phyloP scores from a whole-genome alignment of 2,113 vertebrate species.

The Paramormyrops kingsleyae region DNA sequence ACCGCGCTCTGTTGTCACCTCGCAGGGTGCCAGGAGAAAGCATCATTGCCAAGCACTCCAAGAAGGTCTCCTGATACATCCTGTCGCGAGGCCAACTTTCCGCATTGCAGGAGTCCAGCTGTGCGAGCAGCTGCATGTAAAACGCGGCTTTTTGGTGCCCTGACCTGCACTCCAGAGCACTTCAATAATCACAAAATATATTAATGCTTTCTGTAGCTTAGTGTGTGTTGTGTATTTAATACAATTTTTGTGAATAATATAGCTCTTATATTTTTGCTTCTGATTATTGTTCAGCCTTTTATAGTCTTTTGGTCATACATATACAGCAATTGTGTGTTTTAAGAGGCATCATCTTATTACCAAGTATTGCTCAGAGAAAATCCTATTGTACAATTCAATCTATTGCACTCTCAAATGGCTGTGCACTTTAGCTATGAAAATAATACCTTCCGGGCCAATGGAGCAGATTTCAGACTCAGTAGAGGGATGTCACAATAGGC shows the following conservation, averaged over 20 bases:
- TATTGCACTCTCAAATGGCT: background rate
- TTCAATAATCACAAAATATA: background rate
- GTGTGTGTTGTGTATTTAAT: background rate
- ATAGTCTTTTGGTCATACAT: background rate
- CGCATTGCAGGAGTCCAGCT: background rate
- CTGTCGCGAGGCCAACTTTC: background rate
- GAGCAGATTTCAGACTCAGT: background rate
- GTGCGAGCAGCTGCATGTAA: background rate
- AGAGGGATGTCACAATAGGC: background rate
- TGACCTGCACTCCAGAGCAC: background rate
- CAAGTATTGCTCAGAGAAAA: background rate
- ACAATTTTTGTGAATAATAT: background rate
- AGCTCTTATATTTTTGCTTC: background rate
- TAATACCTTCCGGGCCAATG: background rate
- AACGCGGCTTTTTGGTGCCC: background rate
- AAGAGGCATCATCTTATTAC: constrained; percentile 1
- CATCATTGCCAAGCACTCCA: background rate
- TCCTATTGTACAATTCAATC: background rate
- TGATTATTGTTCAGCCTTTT: background rate
- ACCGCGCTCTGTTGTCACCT: constrained; percentile 6
- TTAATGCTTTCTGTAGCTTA: background rate
- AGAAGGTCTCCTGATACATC: background rate
- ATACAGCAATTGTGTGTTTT: background rate
- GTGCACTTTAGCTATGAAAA: background rate
- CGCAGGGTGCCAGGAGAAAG: background rate